A percentile compares a stretch with the other conserved stretches of the same genome.
phyloP scores from a whole-genome alignment of 37 sponge, comb jelly and placozoan species.

The Dysidea cf. avara region DNA sequence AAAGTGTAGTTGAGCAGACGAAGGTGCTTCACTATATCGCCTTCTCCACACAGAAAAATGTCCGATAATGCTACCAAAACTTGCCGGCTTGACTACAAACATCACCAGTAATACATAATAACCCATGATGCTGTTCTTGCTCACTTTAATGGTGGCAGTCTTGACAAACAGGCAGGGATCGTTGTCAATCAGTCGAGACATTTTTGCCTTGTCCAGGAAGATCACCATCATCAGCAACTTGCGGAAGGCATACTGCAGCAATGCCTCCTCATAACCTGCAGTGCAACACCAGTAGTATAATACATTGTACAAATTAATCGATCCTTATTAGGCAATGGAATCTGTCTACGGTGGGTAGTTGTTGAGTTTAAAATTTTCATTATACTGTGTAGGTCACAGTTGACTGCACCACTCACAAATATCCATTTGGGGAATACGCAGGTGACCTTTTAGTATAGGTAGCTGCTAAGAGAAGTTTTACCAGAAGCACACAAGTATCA shows the following conservation, averaged over 20 bases:
- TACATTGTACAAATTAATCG: no score
- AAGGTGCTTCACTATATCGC: constrained; percentile 86
- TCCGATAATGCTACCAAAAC: constrained; percentile 75
- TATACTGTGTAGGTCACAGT: no score
- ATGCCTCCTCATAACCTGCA: constrained; percentile 53
- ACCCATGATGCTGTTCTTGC: background rate
- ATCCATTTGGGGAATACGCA: no score
- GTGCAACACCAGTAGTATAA: no score
- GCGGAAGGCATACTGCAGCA: constrained; percentile 72
- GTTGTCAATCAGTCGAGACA: constrained; percentile 79
- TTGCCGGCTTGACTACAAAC: constrained; percentile 79
- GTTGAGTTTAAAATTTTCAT: no score
- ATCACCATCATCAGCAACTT: constrained; percentile 86
- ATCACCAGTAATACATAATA: background rate
- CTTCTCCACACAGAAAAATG: constrained; percentile 84
- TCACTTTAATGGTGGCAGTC: constrained; percentile 73
- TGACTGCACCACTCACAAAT: no score
- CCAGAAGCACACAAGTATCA: no score
- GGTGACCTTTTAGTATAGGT: no score
- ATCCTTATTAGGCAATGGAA: no score
- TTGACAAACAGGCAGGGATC: constrained; percentile 90
- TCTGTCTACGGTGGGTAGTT: no score
- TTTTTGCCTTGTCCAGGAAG: constrained; percentile 88
- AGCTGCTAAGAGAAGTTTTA: no score
- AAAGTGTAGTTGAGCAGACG: constrained; percentile 68